Base-by-base conservation (phyloP, 1,140 invertebrate genomes). In the Oreohelix idahoensis region DNA sequence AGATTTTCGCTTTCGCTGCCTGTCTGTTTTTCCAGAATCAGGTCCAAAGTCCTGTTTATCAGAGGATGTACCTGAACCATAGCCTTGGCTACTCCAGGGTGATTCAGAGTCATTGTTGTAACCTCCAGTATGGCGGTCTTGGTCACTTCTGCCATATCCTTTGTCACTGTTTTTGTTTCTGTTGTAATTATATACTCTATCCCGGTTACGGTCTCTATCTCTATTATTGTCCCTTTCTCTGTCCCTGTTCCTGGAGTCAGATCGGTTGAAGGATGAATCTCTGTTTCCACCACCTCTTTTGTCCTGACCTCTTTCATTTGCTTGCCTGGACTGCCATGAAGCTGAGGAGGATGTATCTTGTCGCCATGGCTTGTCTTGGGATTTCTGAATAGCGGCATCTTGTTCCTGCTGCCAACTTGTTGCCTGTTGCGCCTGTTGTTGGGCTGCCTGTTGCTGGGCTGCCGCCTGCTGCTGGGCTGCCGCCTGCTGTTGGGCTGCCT, bases 201-300 rank as follows among this genome's bases (percentile, higher is more conserved):
- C 84, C 11, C 84, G 63, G 38, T 85, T 80, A 8, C 74, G 42
- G 26, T 79, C 79, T 77, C 81, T 32, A n/a, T 81, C 74, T 23
- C 79, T 35, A 39, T 84, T 69, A 53, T 66, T 38, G 29, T 79
- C 83, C 35, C 42, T 70, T 29, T 71, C 70, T 29, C 73, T 80
- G 49, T 75, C 71, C 39, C 81, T 70, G n/a, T 78, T 63, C 29
- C 77, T 74, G 0, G 81, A 74, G 49, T 75, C 70, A 26, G 69
- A 29, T 58, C 79, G 8, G 5, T 38, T 29, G 42, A 71, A 71
- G 5, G 74, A 76, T 0, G 74, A 79, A 63, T 63, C 53, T 66
- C 53, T 79, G 75, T 32, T 53, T 13, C 32, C 49, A 58, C 23
- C 23, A 58, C 15, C 26, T 42, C 63, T 79, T 15, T 75, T 74